Percentiles rank a stretch among this genome's conserved stretches.
These are phyloP conservation scores for Latrodectus hesperus DNA, from an alignment of 2,888 invertebrate species.

Conservation along the genomic window DNA sequence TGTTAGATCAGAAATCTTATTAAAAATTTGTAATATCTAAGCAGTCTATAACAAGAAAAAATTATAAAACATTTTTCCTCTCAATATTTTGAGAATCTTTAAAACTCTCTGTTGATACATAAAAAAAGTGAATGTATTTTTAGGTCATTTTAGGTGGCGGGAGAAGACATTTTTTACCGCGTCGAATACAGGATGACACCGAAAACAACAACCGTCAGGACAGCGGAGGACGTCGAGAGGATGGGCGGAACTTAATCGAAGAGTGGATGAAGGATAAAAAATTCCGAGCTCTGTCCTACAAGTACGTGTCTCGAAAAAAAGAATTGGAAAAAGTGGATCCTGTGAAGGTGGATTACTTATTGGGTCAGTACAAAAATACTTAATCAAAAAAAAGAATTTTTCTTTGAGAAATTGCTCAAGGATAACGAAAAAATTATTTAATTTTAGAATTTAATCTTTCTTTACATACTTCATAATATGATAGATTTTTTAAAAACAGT, in stretches of 20 bases:
- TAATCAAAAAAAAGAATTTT: not conserved
- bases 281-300: constrained; percentile 78
- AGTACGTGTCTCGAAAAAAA: constrained; percentile 82
- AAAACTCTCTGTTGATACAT: not conserved
- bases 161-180: constrained; percentile 85
- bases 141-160: constrained; percentile 93
- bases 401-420: not conserved
- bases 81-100: not conserved
- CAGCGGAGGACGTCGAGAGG: constrained; percentile 74
- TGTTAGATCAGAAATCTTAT: too few species aligned
- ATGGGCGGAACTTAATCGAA: constrained; percentile 84
- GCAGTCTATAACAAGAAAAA: too few species aligned
- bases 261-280: constrained; percentile 82
- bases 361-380: constrained; percentile 79
- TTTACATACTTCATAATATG: too few species aligned
- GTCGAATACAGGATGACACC: constrained; percentile 78
- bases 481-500: too few species aligned
- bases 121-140: not conserved
- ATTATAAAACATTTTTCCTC: too few species aligned
- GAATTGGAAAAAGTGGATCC: constrained; percentile 80
- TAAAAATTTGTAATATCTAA: too few species aligned
- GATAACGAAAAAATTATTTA: too few species aligned
- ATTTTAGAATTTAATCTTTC: too few species aligned
- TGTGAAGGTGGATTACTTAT: constrained; percentile 83
- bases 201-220: constrained; percentile 69